phyloP scores from a whole-genome alignment of 2,113 vertebrate genomes.

The Thinocorus orbignyianus region DNA sequence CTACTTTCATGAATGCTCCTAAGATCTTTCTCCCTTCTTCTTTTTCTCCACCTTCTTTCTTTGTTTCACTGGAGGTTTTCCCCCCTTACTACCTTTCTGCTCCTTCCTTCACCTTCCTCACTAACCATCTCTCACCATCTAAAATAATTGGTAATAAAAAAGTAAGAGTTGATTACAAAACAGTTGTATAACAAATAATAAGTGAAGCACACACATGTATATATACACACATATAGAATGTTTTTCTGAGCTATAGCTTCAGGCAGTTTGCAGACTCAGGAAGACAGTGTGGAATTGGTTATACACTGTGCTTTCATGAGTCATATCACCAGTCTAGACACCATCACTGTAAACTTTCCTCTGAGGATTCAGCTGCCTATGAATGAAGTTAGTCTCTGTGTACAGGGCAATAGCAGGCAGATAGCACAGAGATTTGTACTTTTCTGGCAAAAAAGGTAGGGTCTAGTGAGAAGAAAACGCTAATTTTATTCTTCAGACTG shows the following conservation, averaged over 20 bases:
- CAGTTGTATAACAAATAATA: background rate
- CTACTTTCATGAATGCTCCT: background rate
- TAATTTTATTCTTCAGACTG: background rate
- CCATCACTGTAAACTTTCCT: background rate
- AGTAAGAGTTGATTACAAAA: background rate
- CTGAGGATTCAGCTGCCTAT: slow-evolving; percentile 17
- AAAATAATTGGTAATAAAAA: background rate
- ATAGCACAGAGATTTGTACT: background rate
- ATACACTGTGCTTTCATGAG: slow-evolving; percentile 6
- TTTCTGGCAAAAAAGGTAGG: background rate
- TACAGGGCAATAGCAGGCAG: background rate
- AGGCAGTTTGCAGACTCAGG: slow-evolving; percentile 8
- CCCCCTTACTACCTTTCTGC: background rate
- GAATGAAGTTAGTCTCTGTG: background rate
- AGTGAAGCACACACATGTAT: background rate
- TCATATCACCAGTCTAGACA: slow-evolving; percentile 56
- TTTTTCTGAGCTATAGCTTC: background rate
- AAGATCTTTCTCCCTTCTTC: background rate
- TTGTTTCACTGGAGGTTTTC: background rate
- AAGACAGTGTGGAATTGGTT: slow-evolving; percentile 14
- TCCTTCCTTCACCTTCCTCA: background rate
- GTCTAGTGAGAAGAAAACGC: background rate
- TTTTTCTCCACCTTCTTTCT: background rate
- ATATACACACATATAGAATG: accelerated
- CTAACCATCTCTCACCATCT: background rate